These are phyloP conservation scores for Dolichopus griseipennis DNA, from an alignment of 2,888 invertebrate genomes.

Conservation along the genomic window DNA sequence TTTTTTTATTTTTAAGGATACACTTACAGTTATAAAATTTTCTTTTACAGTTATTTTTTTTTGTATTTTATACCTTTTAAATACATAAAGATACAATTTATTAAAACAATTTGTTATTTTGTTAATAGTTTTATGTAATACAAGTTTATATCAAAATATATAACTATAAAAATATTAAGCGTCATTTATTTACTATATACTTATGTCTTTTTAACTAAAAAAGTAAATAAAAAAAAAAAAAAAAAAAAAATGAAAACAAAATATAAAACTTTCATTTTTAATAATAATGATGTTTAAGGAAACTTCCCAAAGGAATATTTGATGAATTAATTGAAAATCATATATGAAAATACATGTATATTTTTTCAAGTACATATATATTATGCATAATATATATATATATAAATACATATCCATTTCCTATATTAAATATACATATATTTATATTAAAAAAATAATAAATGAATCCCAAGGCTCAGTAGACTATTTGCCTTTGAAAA, in stretches of 20 bases:
- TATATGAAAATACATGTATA: not conserved
- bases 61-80: too few species aligned
- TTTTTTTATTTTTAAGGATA: too few species aligned
- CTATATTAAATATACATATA: too few species aligned
- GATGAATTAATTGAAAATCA: conserved; percentile 2
- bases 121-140: too few species aligned
- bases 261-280: too few species aligned
- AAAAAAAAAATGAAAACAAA: too few species aligned
- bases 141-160: not conserved
- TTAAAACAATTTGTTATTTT: too few species aligned
- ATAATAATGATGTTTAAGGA: not conserved
- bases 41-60: too few species aligned
- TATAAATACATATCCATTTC: not conserved
- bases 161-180: not conserved
- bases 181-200: not conserved
- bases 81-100: too few species aligned
- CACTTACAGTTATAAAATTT: too few species aligned
- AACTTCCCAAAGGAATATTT: not conserved
- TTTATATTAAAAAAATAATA: not conserved
- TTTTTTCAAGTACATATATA: not conserved
- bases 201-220: not conserved
- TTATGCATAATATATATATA: not conserved
- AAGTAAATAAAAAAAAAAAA: not conserved
- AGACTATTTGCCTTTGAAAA: not conserved
- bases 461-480: not conserved